Conservation (phyloP, 23 tunicate genomes). For the Halocynthia roretzi region DNA sequence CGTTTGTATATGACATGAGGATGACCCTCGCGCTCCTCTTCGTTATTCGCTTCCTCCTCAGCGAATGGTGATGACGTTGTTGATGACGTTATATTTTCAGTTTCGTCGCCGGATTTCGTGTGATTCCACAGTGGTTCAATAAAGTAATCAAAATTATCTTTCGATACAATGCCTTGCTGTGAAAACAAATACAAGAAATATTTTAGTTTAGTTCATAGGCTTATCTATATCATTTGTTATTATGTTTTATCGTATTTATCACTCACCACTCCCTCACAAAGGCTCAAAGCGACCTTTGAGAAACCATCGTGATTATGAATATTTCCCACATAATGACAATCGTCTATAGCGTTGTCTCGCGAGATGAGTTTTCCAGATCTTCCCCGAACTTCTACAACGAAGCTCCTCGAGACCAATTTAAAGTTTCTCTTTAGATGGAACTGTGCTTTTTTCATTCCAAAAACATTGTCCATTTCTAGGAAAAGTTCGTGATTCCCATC, state of each 20-base stretch:
- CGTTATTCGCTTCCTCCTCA: constrained; percentile 22
- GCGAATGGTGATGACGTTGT: constrained; percentile 16
- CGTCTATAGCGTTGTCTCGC: constrained; percentile 59
- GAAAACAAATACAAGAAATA: background rate
- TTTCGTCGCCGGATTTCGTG: constrained; percentile 22
- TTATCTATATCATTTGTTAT: background rate
- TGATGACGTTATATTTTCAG: background rate
- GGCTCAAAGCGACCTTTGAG: constrained; percentile 84
- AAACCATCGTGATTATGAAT: constrained; percentile 82
- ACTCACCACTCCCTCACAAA: constrained; percentile 95
- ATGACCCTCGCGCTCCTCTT: constrained; percentile 39
- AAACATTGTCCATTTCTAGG: constrained; percentile 58
- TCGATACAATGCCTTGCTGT: constrained; percentile 90
- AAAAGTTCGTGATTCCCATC: constrained; percentile 80
- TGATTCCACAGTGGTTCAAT: constrained; percentile 96
- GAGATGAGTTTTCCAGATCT: constrained; percentile 55
- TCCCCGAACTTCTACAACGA: constrained; percentile 70
- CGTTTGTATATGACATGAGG: constrained; percentile 87
- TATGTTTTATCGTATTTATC: background rate
- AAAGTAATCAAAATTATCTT: constrained; percentile 74
- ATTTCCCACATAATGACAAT: constrained; percentile 82
- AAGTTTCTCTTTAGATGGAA: constrained; percentile 73
- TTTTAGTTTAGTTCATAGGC: background rate
- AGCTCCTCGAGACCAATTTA: constrained; percentile 80
- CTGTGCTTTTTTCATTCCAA: constrained; percentile 43